Base-by-base conservation (phyloP, 2,113 vertebrate species). In the Cryptotis parvus region DNA sequence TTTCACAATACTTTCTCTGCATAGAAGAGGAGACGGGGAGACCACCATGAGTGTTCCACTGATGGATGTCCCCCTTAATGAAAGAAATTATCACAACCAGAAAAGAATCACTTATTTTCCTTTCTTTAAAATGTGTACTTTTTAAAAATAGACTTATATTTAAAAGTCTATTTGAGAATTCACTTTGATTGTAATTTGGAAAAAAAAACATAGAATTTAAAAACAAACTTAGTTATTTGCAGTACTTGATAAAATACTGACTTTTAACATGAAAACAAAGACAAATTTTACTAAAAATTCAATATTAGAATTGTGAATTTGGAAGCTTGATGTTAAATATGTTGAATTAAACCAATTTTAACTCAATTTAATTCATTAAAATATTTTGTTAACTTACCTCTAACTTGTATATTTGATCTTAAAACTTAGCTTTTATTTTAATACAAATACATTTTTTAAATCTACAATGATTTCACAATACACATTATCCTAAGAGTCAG, bases 321-420 rank as follows among this genome's bases (percentile, higher is more conserved):
- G 63, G 90, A 92, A 84, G 12, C 29, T 20, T 85, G 33, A 8
- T 68, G 84, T 84, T 55, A 84, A 80, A 24, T 65, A 91, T 87
- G 75, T 41, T 77, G 14, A 91, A 9, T 14, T 55, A 77, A 89
- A 69, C 7, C 55, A 20, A 58, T 58, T 55, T 58, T 22, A 69
- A 33, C 7, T 2, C 65, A 65, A 76, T 79, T 22, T 5, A 9
- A 72, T 41, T 26, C 63, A 72, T 45, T 77, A 74, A 0, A 72
- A 18, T 58, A 18, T 82, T 91, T 84, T 75, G 70, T 85, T 79
- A 63, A 79, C 35, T 84, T 26, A 35, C 15, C 83, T 90, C 69
- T 58, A 73, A 55, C 27, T 78, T 82, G 0, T 16, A 58, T 73
- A 80, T 89, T 79, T 87, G 39, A 77, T n/a, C 0, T 33, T 74